Evolutionary conservation across 1,140 invertebrate genomes (phyloP).

Genomic region (Brachionus manjavacas): DNA sequence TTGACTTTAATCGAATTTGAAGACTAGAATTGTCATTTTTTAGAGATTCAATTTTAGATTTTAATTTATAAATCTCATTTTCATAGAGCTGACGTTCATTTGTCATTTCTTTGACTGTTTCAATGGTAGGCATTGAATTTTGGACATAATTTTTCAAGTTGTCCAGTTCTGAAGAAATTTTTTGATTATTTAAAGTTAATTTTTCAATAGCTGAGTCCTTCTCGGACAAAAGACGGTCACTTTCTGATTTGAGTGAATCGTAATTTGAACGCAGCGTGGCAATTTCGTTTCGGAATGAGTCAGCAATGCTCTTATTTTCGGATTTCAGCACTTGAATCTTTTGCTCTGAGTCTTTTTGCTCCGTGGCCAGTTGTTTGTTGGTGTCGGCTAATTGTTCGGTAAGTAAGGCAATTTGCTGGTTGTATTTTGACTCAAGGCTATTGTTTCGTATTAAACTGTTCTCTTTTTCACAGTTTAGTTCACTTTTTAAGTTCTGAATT

Average conservation of each 20-base stretch:
- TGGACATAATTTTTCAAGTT: slow-evolving; percentile 30
- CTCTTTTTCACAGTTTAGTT: slow-evolving; percentile 5
- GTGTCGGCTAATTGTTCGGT: neutral
- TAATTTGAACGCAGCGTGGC: neutral
- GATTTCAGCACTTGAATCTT: neutral
- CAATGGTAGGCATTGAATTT: slow-evolving; percentile 19
- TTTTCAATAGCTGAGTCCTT: neutral
- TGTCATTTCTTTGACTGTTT: neutral
- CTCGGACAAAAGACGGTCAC: neutral
- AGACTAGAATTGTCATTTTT: slow-evolving; percentile 17
- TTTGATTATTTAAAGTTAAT: neutral
- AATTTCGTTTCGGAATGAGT: neutral
- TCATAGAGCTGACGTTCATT: neutral
- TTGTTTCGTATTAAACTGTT: neutral
- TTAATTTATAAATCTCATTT: neutral
- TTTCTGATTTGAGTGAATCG: neutral
- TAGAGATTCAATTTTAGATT: neutral
- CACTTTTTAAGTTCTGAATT: slow-evolving; percentile 4
- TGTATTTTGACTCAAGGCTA: neutral
- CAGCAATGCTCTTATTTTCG: neutral
- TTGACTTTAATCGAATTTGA: slow-evolving; percentile 11
- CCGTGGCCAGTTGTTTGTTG: neutral
- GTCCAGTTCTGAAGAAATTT: neutral
- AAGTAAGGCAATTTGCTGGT: neutral
- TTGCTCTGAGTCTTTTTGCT: neutral